Base-by-base conservation (phyloP, 1,140 invertebrate genomes). In the Aphelinus atriplicis region DNA sequence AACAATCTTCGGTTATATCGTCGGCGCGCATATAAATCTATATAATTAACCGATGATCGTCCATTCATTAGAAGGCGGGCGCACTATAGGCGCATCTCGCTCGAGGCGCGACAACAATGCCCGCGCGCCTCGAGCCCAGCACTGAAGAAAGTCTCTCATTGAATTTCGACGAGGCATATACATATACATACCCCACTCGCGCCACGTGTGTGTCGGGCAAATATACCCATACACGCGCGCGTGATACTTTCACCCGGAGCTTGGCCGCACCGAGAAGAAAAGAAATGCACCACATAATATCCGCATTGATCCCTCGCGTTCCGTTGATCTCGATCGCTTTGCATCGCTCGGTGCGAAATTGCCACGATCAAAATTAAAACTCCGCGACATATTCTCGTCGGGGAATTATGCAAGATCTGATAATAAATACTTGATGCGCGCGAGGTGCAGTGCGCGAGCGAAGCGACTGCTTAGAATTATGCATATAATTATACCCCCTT, bases 61-160 rank as follows among this genome's bases (percentile, higher is more conserved):
- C 7, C 67, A 47, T 69, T 69, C 67, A 69, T 50, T 50, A 42
- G 2, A 48, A 60, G 48, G 3, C 60, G 60, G 3, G 4, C 3
- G 61, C 61, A 3, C 45, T 7, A 6, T 1, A 7, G 10, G 10
- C 10, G 51, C 55, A 62, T 61, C 58, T n/a, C n/a, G n/a, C 43
- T 7, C 43, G n/a, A n/a, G n/a, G 1, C 61, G 7, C 26, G 48
- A 63, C 46, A 72, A 72, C 55, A 57, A 58, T 46, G 62, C 46
- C 43, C n/a, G 43, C 47, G 43, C n/a, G 43, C 66, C 3, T 56
- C 50, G 26, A 26, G 26, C 26, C 26, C 26, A 26, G 26, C 26
- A 26, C 26, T 26, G n/a, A 66, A 73, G 71, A 73, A 73, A 73
- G 71, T 66, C 55, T 73, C 66, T 66, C 56, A 73, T 73, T 66